phyloP scores from a whole-genome alignment of 2,797 vertebrate species.

The Leucoraja ocellata region DNA sequence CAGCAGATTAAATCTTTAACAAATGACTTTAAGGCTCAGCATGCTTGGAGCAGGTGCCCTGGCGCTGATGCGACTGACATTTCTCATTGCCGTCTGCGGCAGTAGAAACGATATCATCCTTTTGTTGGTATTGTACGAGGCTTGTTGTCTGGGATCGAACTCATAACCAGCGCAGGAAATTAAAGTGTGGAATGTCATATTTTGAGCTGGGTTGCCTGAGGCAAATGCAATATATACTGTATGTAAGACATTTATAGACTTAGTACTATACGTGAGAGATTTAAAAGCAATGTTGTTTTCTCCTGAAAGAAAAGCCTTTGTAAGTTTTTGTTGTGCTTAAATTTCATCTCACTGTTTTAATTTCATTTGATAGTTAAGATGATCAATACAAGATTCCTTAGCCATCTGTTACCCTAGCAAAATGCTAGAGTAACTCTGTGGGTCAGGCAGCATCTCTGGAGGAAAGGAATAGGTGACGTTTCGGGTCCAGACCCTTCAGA shows the following conservation, averaged over 20 bases:
- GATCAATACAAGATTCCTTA: not conserved
- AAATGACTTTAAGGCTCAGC: not conserved
- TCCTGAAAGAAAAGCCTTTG: not conserved
- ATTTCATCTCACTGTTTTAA: not conserved
- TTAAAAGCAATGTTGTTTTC: not conserved
- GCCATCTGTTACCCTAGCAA: no score
- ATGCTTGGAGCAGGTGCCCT: not conserved
- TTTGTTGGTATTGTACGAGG: not conserved
- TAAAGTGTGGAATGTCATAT: conserved; percentile 31
- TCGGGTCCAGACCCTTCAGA: no score
- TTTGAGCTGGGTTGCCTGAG: not conserved
- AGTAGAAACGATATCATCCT: not conserved
- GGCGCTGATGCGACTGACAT: not conserved
- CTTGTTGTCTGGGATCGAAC: not conserved
- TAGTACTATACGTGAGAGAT: not conserved
- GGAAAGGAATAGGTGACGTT: no score
- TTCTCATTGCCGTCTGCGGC: not conserved
- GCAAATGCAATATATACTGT: conserved; percentile 1
- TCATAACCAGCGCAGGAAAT: conserved; percentile 29
- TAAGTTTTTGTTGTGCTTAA: not conserved
- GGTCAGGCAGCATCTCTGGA: not conserved
- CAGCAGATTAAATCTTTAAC: not conserved
- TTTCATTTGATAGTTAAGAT: not conserved
- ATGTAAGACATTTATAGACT: conserved; percentile 13
- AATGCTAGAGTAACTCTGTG: not conserved